Evolutionary conservation across 2,113 vertebrate genomes (phyloP).

Genomic region (Brachypteracias leptosomus): DNA sequence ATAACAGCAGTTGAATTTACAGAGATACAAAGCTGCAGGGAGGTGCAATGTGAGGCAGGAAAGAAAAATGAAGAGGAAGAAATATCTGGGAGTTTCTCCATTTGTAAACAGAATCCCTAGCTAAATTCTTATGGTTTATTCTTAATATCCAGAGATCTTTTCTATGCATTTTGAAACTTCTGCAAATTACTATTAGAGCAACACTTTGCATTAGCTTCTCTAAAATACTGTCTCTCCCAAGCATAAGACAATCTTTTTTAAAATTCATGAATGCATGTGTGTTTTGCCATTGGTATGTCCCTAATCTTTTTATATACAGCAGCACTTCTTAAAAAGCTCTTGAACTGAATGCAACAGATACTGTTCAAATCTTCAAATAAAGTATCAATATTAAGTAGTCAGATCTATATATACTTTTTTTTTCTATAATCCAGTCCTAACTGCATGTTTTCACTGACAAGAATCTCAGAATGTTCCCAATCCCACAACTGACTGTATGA

Average conservation of each 20-base stretch:
- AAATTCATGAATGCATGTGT: not conserved
- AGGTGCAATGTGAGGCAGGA: not conserved
- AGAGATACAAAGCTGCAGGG: not conserved
- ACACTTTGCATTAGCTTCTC: not conserved
- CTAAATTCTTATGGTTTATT: not conserved
- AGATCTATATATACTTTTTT: not conserved
- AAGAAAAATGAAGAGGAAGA: not conserved
- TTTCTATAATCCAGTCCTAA: not conserved
- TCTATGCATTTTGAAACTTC: not conserved
- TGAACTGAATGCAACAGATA: constrained; percentile 1
- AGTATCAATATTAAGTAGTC: not conserved
- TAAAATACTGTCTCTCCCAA: not conserved
- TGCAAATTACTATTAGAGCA: not conserved
- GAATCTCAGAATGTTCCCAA: not conserved
- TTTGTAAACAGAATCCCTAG: not conserved
- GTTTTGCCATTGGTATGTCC: not conserved
- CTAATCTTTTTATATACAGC: not conserved
- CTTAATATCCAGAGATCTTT: not conserved
- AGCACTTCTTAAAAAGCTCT: not conserved
- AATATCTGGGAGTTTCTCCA: not conserved
- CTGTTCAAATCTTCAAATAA: constrained; percentile 17
- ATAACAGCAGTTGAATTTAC: not conserved
- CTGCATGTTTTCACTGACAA: not conserved
- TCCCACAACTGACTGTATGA: not conserved
- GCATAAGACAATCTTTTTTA: not conserved